Evolutionary conservation across 2,113 vertebrate genomes (phyloP).

Genomic region (Sinocyclocheilus rhinocerous): DNA sequence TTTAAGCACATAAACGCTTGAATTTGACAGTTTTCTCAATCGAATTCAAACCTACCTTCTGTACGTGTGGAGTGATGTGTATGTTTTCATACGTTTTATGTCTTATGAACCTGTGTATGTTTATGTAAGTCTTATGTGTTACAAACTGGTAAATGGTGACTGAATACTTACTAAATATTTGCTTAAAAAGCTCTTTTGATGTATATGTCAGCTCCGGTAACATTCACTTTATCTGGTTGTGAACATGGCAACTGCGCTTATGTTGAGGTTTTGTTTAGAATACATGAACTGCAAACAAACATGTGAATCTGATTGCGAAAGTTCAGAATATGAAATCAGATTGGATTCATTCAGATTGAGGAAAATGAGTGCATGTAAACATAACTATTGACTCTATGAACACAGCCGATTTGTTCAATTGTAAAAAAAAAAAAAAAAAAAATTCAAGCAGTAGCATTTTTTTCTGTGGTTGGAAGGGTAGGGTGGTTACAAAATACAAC

Average conservation of each 20-base stretch:
- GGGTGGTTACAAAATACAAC: too few relatives aligned
- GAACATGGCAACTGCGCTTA: too few relatives aligned
- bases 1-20: background rate
- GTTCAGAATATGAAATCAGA: background rate
- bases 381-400: background rate
- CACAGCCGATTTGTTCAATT: too few relatives aligned
- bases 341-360: background rate
- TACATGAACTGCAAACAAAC: background rate
- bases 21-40: too few relatives aligned
- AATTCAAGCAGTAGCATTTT: too few relatives aligned
- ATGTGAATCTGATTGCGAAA: background rate
- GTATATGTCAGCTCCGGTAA: too few relatives aligned
- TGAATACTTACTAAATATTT: background rate
- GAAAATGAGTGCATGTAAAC: background rate
- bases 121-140: background rate
- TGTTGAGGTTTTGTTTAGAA: background rate
- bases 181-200: background rate
- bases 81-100: too few relatives aligned
- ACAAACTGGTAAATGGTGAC: background rate
- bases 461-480: too few relatives aligned
- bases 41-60: too few relatives aligned
- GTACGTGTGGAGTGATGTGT: too few relatives aligned
- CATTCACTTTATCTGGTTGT: too few relatives aligned
- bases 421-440: too few relatives aligned
- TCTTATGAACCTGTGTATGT: background rate